phyloP scores from a whole-genome alignment of 2,113 vertebrate genomes.

The Campylorhamphus procurvoides region DNA sequence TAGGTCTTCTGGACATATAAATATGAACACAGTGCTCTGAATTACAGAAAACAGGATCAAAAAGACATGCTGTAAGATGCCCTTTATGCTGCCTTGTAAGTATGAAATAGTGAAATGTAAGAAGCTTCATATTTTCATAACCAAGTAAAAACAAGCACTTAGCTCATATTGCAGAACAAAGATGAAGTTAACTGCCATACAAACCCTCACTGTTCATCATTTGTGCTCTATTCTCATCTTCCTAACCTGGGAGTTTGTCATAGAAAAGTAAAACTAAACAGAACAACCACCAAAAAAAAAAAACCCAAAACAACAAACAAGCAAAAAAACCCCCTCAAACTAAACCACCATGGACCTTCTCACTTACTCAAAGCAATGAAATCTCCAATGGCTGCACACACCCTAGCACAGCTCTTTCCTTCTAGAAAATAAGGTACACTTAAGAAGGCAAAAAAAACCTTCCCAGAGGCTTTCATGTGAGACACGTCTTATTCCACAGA shows the following conservation, averaged over 20 bases:
- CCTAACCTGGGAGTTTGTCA: not conserved
- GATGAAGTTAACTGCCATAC: not conserved
- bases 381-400: fast-evolving
- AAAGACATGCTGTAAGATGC: not conserved
- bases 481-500: not conserved
- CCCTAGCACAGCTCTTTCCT: not conserved
- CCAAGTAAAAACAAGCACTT: not conserved
- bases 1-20: not conserved
- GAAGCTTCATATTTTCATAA: not conserved
- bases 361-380: not conserved
- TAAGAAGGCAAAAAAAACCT: not conserved
- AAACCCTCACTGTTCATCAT: not conserved
- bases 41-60: not conserved
- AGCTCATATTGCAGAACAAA: not conserved
- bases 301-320: too few relatives aligned
- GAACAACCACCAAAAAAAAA: not conserved
- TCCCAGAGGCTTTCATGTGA: not conserved
- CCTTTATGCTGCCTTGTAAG: not conserved
- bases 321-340: too few relatives aligned
- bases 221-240: not conserved
- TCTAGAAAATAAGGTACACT: not conserved
- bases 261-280: not conserved
- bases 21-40: not conserved
- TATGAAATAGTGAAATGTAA: not conserved
- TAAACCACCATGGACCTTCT: not conserved